Conservation (phyloP, 2,113 vertebrate species). For the Dipodomys spectabilis region DNA sequence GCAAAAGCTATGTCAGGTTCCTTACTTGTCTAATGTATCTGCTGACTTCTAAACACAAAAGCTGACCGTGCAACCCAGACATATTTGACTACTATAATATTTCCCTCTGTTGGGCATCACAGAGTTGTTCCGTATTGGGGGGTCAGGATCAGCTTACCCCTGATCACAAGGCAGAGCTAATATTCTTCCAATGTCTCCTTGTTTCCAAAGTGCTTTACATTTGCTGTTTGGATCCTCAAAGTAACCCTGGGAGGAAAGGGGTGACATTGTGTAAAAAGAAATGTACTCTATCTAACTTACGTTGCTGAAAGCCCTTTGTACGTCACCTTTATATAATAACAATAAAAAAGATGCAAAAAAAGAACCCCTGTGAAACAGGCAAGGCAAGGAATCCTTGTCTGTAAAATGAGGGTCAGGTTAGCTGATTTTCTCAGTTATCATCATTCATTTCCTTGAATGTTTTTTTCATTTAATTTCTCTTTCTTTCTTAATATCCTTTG, state of each 20-base stretch:
- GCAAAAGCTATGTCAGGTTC: neutral
- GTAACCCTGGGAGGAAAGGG: neutral
- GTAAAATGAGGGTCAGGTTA: neutral
- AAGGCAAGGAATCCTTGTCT: neutral
- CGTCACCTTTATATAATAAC: too few species aligned
- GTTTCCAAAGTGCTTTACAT: neutral
- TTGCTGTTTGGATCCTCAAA: slow-evolving; percentile 11
- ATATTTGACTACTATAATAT: neutral
- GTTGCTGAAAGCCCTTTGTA: too few species aligned
- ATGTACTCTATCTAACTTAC: too few species aligned
- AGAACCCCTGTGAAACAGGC: neutral
- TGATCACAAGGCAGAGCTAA: neutral
- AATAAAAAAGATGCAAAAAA: too few species aligned
- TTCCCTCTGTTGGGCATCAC: neutral
- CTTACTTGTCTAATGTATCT: neutral
- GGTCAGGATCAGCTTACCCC: neutral
- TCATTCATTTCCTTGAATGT: neutral
- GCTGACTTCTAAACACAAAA: neutral
- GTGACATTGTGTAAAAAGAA: too few species aligned
- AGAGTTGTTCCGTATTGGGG: neutral
- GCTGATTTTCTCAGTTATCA: neutral
- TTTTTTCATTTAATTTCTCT: neutral
- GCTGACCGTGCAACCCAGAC: neutral
- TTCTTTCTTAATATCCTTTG: neutral
- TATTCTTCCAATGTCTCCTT: neutral